Evolutionary conservation across 2,888 invertebrate species (phyloP).

Genomic region (Drosophila leonis): DNA sequence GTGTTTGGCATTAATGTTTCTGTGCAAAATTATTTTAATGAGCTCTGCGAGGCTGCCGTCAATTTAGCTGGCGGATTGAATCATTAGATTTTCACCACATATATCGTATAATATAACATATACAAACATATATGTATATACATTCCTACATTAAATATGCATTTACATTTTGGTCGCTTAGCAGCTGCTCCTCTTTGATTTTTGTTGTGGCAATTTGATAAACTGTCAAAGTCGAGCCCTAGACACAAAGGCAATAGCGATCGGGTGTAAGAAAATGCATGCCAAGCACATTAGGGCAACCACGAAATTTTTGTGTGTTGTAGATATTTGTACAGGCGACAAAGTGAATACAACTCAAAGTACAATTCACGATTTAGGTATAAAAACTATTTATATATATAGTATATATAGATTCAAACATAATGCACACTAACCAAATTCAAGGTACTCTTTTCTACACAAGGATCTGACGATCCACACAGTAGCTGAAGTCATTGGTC

Average conservation of each 20-base stretch:
- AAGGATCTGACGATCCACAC: no score
- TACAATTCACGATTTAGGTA: no score
- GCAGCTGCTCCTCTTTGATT: conserved; percentile 59
- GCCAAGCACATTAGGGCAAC: conserved; percentile 21
- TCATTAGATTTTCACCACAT: background rate
- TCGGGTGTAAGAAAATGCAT: conserved; percentile 13
- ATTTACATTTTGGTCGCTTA: conserved; percentile 31
- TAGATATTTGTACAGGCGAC: conserved; percentile 19
- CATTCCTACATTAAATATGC: background rate
- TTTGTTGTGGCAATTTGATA: conserved; percentile 64
- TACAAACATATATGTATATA: background rate
- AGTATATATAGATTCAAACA: no score
- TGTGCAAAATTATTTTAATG: conserved; percentile 78
- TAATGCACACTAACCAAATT: no score
- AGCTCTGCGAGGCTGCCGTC: conserved; percentile 40
- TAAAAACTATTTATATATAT: no score
- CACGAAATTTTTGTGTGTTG: conserved; percentile 3
- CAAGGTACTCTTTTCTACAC: no score
- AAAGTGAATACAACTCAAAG: background rate
- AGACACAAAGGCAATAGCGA: conserved; percentile 28
- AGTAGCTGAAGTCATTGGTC: no score
- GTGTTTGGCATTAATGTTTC: conserved; percentile 74
- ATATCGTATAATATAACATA: background rate
- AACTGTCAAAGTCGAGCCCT: conserved; percentile 60
- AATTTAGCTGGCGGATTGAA: background rate